Percentiles rank a stretch among this genome's conserved stretches.
These are phyloP conservation scores for Papilio elwesi DNA, from an alignment of 2,888 invertebrate species.

Conservation along the genomic window DNA sequence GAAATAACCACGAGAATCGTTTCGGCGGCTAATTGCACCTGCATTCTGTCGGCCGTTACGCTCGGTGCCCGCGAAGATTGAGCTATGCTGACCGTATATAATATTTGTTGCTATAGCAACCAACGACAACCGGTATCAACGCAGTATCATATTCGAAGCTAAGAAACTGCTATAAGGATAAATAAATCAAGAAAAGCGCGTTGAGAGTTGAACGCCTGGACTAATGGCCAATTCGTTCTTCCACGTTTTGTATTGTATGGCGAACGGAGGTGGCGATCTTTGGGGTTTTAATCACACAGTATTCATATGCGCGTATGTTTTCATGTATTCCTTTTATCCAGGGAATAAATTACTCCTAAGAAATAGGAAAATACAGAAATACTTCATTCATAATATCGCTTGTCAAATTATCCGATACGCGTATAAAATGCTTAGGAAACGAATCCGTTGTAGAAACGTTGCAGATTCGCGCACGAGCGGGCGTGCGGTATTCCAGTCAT, in stretches of 20 bases:
- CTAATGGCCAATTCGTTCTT: too few relatives aligned
- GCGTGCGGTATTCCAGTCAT: slow-evolving; percentile 11
- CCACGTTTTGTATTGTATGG: too few relatives aligned
- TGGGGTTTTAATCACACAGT: too few relatives aligned
- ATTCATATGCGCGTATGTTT: too few relatives aligned
- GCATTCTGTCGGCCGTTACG: slow-evolving; percentile 62
- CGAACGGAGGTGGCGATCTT: too few relatives aligned
- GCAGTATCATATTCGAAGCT: not conserved
- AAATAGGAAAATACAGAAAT: too few relatives aligned
- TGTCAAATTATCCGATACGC: slow-evolving; percentile 34
- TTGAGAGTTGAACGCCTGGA: too few relatives aligned
- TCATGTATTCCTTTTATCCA: too few relatives aligned
- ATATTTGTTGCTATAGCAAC: not conserved
- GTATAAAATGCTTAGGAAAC: slow-evolving; percentile 57
- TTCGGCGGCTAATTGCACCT: slow-evolving; percentile 67
- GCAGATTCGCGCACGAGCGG: slow-evolving; percentile 25
- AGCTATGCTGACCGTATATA: not conserved
- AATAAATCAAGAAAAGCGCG: not conserved
- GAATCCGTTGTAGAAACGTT: slow-evolving; percentile 15
- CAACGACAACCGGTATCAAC: not conserved
- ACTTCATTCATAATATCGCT: too few relatives aligned
- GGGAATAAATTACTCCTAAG: too few relatives aligned
- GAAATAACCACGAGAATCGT: slow-evolving; percentile 55
- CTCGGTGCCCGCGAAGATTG: slow-evolving; percentile 70
- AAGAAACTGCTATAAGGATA: not conserved